Evolutionary conservation across 2,113 vertebrate species (phyloP), one percentile per base, ranked within the genome.

Genomic region (Bolborhynchus lineola): DNA sequence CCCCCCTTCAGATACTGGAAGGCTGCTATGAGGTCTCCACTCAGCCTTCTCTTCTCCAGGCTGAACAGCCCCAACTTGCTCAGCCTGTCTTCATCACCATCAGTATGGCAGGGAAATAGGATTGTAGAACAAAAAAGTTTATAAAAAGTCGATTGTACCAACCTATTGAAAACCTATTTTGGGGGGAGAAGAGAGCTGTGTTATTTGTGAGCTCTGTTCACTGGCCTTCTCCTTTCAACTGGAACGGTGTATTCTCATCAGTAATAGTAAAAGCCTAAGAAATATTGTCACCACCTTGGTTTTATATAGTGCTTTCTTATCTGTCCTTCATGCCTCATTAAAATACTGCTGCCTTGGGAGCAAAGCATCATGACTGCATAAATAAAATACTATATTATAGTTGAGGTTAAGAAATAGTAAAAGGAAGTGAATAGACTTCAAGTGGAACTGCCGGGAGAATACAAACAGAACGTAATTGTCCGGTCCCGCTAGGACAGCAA

Each of bases 81-180:
- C 53, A 55, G 53, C 17, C 53, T 31, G 7, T 55, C 53, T 55
- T 5, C 52, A 99, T 99, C 49, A 99, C 98, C 99, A 99, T 99
- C 96, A 99, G 94, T 98, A 99, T 99, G 69, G 99, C 99, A 78
- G 98, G 99, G 90, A 99, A 99, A 95, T 99, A 99, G 11, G 99
- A 99, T 97, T 99, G 99, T 55, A 99, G 98, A 97, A 99, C 97
- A 90, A 99, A 99, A 99, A 97, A 99, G 95, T 98, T 99, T 88
- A 99, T 99, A 97, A 99, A 99, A 89, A 99, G 98, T 47, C 98
- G 98, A 52, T 99, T 99, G 97, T 99, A 99, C 98, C 99, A 99
- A 80, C 99, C 99, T 99, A 39, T 82, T 69, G 76, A 88, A 28
- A 83, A 63, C 31, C 55, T 57, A 8, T 57, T 57, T 19, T 46